phyloP scores from a whole-genome alignment of 2,888 invertebrate species.

The Aporophyla lueneburgensis region DNA sequence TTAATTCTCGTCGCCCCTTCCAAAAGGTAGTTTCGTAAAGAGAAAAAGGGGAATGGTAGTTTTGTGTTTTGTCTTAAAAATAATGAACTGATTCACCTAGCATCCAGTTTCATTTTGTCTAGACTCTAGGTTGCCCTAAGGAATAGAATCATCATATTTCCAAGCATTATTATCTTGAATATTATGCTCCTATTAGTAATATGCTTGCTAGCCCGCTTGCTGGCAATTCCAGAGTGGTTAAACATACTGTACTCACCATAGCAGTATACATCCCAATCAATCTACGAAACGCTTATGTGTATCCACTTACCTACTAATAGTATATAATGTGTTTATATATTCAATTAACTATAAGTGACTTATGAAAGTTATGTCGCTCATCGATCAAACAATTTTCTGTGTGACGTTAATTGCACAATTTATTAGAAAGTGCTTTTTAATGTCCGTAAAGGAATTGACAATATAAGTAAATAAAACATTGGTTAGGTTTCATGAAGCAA shows the following conservation, averaged over 20 bases:
- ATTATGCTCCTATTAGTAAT: too few species aligned
- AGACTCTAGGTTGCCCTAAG: too few species aligned
- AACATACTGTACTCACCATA: not conserved
- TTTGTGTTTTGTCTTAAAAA: too few species aligned
- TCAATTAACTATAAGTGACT: not conserved
- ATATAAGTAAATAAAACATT: not conserved
- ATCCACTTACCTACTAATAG: not conserved
- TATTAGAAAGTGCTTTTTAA: conserved; percentile 11
- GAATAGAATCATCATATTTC: too few species aligned
- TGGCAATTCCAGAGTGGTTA: not conserved
- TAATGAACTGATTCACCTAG: too few species aligned
- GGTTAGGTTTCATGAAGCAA: not conserved
- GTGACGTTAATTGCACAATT: conserved; percentile 4
- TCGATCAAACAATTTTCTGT: conserved; percentile 22
- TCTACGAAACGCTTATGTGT: not conserved
- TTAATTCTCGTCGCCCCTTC: too few species aligned
- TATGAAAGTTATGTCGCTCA: too few species aligned
- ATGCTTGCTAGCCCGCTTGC: too few species aligned
- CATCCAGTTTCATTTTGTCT: too few species aligned
- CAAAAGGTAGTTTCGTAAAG: too few species aligned
- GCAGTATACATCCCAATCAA: not conserved
- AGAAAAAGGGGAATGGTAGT: too few species aligned
- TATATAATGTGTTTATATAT: not conserved
- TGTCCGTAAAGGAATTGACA: conserved; percentile 6
- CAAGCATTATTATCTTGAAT: too few species aligned